Evolutionary conservation across 2,888 invertebrate genomes (phyloP).

Genomic region (Pollenia angustigena): DNA sequence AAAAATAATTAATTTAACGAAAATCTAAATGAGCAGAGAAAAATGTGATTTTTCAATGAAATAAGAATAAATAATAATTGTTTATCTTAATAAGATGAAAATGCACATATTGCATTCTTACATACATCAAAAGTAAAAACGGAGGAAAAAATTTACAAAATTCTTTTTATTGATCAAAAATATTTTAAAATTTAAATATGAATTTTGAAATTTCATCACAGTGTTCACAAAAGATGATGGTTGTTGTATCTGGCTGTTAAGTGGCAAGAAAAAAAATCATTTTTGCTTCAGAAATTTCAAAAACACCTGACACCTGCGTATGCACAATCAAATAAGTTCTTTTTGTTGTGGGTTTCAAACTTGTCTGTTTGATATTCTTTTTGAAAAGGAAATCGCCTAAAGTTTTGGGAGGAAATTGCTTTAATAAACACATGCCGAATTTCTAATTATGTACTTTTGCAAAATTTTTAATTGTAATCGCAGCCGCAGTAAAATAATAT

Average conservation of each 20-base stretch:
- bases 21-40: slow-evolving; percentile 37
- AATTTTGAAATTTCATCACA: slow-evolving; percentile 47
- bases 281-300: slow-evolving; percentile 8
- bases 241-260: slow-evolving; percentile 3
- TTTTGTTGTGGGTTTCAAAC: slow-evolving; percentile 6
- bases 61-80: slow-evolving; percentile 56
- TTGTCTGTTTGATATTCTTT: slow-evolving; percentile 39
- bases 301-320: slow-evolving; percentile 62
- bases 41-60: slow-evolving; percentile 45
- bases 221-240: not conserved
- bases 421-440: slow-evolving; percentile 63
- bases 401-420: slow-evolving; percentile 57
- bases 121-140: not conserved
- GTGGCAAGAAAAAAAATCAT: not conserved
- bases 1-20: slow-evolving; percentile 47
- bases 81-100: slow-evolving; percentile 57
- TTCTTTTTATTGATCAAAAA: slow-evolving; percentile 49
- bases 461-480: slow-evolving; percentile 1
- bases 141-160: not conserved
- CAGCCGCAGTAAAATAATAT: not conserved
- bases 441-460: slow-evolving; percentile 17
- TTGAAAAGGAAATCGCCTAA: slow-evolving; percentile 50
- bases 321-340: slow-evolving; percentile 1
- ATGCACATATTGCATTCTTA: slow-evolving; percentile 37
- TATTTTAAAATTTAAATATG: slow-evolving; percentile 19